Evolutionary conservation across 2,888 invertebrate species (phyloP), one percentile per base, ranked within the genome.

Genomic region (Galeopsomyia nigrocyanea): DNA sequence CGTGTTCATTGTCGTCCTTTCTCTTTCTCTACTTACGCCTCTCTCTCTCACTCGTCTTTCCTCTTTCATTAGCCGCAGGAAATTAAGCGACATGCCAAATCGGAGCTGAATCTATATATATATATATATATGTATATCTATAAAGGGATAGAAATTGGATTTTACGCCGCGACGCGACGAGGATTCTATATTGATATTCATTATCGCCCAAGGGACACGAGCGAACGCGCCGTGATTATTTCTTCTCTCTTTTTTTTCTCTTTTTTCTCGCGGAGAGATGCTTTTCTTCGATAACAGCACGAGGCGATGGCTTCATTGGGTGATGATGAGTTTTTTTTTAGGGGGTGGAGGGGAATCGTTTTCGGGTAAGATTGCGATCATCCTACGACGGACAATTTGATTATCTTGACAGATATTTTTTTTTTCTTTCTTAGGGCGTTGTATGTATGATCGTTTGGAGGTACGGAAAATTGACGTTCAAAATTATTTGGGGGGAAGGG

Each of bases 11-110:
- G 69, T 66, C 66, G n/a, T 39, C 10, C 7, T 39, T 7, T 39
- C 39, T 39, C 39, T 55, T 53, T 57, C 58, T 47, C 17, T 19
- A 58, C 31, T 39, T 31, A 0, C 58, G 68, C 60, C 58, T 49
- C 71, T 65, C 75, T 75, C 72, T 65, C 75, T 75, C 72, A 68
- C 39, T 39, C 74, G 73, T 19, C 17, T 19, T 51, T 19, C 39
- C 53, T 61, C 83, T 84, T 84, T 85, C 85, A 85, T 85, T 85
- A 85, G 83, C 82, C 84, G 76, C 84, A 84, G 85, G 85, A 85
- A 85, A 85, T 85, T 83, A 84, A 85, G 79, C 79, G 80, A 81
- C 79, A 76, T 79, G 80, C 81, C 77, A 21, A 57, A 21, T 14
- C 63, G 50, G 2, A 7, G 39, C 3, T 7, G 39, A 39, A 39